Conservation (phyloP, 2,888 invertebrate species). For the Arctia plantaginis region DNA sequence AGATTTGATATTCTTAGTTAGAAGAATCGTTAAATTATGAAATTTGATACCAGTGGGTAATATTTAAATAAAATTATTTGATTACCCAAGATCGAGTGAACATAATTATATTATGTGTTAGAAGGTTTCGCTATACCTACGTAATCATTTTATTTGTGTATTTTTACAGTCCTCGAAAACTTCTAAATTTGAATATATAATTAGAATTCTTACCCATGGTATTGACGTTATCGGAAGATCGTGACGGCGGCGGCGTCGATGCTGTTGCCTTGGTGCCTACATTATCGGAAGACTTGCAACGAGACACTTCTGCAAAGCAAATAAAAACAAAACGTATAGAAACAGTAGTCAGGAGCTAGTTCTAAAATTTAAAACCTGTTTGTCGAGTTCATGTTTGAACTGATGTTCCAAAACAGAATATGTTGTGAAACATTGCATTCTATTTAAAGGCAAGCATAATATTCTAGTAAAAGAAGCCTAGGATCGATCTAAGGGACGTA, state of each 20-base stretch:
- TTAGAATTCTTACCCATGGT: slow-evolving; percentile 73
- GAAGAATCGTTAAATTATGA: neutral
- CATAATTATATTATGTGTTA: neutral
- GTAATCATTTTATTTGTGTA: neutral
- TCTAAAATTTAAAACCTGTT: neutral
- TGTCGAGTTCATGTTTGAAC: neutral
- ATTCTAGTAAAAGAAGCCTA: neutral
- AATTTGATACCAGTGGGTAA: neutral
- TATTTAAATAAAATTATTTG: neutral
- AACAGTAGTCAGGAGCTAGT: neutral
- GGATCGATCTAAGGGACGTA: too few species aligned
- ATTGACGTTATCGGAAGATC: slow-evolving; percentile 82
- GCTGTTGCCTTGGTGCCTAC: slow-evolving; percentile 73
- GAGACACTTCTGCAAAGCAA: slow-evolving; percentile 74
- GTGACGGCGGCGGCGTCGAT: slow-evolving; percentile 79
- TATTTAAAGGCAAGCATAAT: too few species aligned
- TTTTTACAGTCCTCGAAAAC: neutral
- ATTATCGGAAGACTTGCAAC: slow-evolving; percentile 83
- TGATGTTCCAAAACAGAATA: neutral
- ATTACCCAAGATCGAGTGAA: neutral
- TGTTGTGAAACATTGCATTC: neutral
- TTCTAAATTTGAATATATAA: neutral
- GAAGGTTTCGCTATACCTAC: neutral
- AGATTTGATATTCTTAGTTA: neutral
- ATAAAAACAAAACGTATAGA: neutral